Base-by-base conservation (phyloP, 2,888 invertebrate genomes). In the Microchrysa polita region DNA sequence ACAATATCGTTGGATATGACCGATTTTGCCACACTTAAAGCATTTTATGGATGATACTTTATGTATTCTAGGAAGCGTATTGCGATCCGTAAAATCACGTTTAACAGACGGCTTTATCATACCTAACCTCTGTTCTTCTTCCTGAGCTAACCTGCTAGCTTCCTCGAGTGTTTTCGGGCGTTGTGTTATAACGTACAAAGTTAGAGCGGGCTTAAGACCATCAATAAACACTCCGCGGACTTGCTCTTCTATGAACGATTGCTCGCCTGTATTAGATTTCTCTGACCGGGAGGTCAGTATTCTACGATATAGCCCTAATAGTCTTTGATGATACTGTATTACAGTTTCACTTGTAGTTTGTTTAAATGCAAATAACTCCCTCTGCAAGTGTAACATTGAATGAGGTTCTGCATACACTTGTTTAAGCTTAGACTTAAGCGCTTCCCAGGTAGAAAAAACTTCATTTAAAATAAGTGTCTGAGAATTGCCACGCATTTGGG, bases 91-190 rank as follows among this genome's bases (percentile, higher is more conserved):
- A 16, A 55, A 55, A 18, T 55, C 55, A 5, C 18, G 14, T 55
- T 55, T 55, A 14, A 20, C 22, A 2, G 18, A 20, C 10, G 55
- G 55, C 22, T 55, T 55, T 2, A 55, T 5, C 18, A 55, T 42
- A 4, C 61, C 61, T 7, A 61, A 67, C 9, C 57, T 34, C 22
- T 72, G 75, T 12, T 72, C 72, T 10, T 74, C 71, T 14, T 72
- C 73, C 16, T 69, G 59, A 0, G 72, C 59, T 14, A 74, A 67
- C 48, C 52, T 48, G 60, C 74, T 71, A 18, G 60, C 69, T 22
- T 74, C 74, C 14, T 61, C 14, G 16, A 74, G 73, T n/a, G 48
- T 52, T 18, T 73, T 74, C 12, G 74, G 61, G 59, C 27, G 34
- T 23, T 74, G 67, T 12, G 60, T 74, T 10, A 67, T 73, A 7